phyloP scores from a whole-genome alignment of 2,797 vertebrate species.

The Alauda arvensis region DNA sequence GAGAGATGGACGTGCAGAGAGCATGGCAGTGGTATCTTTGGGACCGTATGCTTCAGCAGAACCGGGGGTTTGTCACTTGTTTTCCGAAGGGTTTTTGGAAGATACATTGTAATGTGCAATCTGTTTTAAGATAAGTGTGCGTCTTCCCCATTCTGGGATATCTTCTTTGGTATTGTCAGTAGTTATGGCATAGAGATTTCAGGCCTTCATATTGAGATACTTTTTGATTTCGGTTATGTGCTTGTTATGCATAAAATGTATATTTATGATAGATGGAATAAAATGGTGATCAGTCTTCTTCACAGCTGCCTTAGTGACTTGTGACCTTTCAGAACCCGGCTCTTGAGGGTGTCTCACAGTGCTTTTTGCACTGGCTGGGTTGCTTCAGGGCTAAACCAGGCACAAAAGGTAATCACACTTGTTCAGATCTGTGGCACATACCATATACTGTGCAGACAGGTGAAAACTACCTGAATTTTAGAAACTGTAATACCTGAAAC shows the following conservation, averaged over 20 bases:
- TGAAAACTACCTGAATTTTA: neutral
- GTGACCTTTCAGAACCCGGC: neutral
- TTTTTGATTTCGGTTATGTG: neutral
- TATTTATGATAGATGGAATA: neutral
- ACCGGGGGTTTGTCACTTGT: neutral
- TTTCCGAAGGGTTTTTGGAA: neutral
- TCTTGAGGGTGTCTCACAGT: neutral
- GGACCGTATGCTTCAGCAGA: neutral
- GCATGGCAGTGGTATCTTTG: rapidly evolving
- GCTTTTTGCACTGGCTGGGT: rapidly evolving
- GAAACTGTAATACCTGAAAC: neutral
- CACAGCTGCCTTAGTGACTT: neutral
- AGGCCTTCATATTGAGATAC: neutral
- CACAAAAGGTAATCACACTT: neutral
- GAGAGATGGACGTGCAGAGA: rapidly evolving
- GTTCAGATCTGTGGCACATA: neutral
- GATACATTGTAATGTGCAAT: neutral
- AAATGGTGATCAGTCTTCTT: neutral
- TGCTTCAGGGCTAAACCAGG: neutral
- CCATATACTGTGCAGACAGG: neutral
- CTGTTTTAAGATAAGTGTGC: neutral
- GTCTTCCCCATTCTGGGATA: neutral
- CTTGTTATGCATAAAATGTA: neutral
- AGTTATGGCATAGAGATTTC: neutral
- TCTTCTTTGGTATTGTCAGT: neutral